Base-by-base conservation (phyloP, 2,888 invertebrate species). In the Troilus luridus region DNA sequence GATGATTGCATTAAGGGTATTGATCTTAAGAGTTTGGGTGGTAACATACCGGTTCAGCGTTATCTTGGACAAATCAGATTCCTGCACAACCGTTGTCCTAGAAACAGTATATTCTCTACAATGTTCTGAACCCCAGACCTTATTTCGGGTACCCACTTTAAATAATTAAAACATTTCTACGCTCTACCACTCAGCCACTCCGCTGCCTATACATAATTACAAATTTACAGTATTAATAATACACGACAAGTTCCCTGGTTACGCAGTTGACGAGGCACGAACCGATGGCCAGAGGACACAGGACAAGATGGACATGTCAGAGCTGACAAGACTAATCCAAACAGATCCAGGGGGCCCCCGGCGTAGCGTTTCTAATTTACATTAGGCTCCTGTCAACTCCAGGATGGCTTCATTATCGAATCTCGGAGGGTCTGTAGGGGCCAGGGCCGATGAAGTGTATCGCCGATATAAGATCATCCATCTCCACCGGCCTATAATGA, bases 281-380 rank as follows among this genome's bases (percentile, higher is more conserved):
- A 64, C 24, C 12, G 24, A 1, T 0, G 10, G 10, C 3, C 27
- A 72, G 72, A 6, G 27, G 56, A 0, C 54, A 85, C 11, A 85
- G 56, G 85, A 41, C 85, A 12, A n/a, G 85, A 85, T 85, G 85
- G 85, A 85, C 85, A 85, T n/a, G 85, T 85, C 85, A 85, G 0
- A 85, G 19, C n/a, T 21, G 85, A 41, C 17, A 10, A 11, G 85
- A 0, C 21, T 85, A 85, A 85, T 85, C 85, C 85, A 85, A 85
- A 85, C 56, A 85, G 85, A 85, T 17, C 27, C 41, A 8, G 8
- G 10, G 85, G 56, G 56, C 21, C 81, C 54, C 56, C 21, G 11
- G 8, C 56, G 85, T 21, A 56, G 85, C 85, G 85, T 85, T 85
- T 85, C 85, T 85, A 85, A 85, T 85, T 85, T 85, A 85, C 85